Conservation (phyloP, 2,113 vertebrate species). For the Eonycteris spelaea region DNA sequence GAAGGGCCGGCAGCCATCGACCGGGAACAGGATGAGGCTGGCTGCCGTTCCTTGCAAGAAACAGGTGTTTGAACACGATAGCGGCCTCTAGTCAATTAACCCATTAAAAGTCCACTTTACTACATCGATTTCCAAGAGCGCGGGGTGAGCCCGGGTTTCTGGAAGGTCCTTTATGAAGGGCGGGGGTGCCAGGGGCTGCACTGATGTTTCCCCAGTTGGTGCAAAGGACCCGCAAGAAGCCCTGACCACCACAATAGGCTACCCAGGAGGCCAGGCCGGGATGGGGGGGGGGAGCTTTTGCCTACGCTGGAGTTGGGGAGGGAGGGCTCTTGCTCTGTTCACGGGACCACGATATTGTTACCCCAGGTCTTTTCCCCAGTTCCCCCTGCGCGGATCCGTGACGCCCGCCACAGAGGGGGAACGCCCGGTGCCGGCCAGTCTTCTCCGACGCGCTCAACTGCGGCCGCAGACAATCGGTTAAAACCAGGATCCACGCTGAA, state of each 20-base stretch:
- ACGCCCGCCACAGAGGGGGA: background rate
- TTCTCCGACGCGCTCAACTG: rapidly evolving
- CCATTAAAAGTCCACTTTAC: conserved; percentile 82
- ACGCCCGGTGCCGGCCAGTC: rapidly evolving
- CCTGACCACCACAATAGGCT: background rate
- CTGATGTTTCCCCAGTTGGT: background rate
- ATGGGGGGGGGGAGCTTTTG: background rate
- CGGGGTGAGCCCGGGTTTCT: background rate
- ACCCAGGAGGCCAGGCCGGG: background rate
- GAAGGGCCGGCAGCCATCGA: conserved; percentile 61
- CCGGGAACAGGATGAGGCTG: conserved; percentile 66
- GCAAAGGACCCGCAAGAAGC: background rate
- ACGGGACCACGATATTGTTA: rapidly evolving
- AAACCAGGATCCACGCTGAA: background rate
- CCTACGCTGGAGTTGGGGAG: background rate
- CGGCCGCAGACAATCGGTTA: too few species aligned
- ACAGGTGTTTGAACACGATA: conserved; percentile 85
- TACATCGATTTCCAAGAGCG: conserved; percentile 74
- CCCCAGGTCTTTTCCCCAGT: too few species aligned
- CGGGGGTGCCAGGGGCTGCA: background rate
- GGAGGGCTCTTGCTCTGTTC: background rate
- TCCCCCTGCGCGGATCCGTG: rapidly evolving
- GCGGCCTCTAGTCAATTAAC: conserved; percentile 83
- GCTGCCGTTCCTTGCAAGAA: conserved; percentile 71
- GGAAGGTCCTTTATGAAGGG: conserved; percentile 70